Base-by-base conservation (phyloP, 1,140 invertebrate species). In the Zophobas atratus region DNA sequence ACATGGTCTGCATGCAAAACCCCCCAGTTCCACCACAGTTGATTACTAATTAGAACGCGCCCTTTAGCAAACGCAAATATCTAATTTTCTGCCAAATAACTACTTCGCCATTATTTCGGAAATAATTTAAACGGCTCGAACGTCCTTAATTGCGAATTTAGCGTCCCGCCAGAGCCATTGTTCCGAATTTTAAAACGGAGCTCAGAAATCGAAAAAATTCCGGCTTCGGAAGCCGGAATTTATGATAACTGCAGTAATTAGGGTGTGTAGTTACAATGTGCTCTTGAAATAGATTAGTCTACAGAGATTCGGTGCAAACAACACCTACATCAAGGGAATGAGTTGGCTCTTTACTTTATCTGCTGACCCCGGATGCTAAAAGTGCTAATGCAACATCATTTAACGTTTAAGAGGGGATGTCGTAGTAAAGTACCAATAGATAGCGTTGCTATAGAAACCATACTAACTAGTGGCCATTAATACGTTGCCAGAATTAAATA, bases 351-450 rank as follows among this genome's bases (percentile, higher is more conserved):
- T 43, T 33, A 67, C 60, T 43, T 67, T 67, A 67, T 67, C 60
- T 67, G 20, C 60, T 67, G 60, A 67, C 39, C 60, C 60, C 60
- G 60, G 60, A 67, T 67, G 60, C 60, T 67, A 67, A 67, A 67
- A 67, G 60, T 67, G 60, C 60, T 67, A 67, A 67, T 67, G 60
- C 39, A 67, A 67, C 60, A 67, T 43, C 60, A 67, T 67, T 67
- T 67, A 67, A 8, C 60, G 60, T 36, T 67, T 32, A 67, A 67
- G 38, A 46, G 39, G 39, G 60, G 60, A 67, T 38, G 36, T 60
- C 56, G 56, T 60, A 60, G 36, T 60, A 60, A 60, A 60, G 56
- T 38, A 1, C 35, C 39, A 20, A 43, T 63, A 63, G 57, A 63
- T 63, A 63, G 38, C 57, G 57, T 63, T 38, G 4, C 6, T 38